phyloP scores from a whole-genome alignment of 2,113 vertebrate genomes.

The Pteruthius melanotis region DNA sequence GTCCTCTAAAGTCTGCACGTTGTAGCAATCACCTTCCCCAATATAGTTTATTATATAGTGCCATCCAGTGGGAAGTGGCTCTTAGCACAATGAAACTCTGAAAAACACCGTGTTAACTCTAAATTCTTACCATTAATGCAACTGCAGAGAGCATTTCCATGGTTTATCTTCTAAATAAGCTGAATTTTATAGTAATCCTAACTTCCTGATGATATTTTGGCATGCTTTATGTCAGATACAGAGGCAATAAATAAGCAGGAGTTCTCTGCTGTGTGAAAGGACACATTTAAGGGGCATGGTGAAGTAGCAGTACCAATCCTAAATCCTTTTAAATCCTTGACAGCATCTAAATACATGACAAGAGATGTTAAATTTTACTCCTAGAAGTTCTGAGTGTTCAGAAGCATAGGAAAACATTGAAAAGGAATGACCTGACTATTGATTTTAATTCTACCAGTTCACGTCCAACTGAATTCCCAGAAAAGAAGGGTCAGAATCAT shows the following conservation, averaged over 20 bases:
- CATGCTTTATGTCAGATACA: not conserved
- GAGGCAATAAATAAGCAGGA: not conserved
- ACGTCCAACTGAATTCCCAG: not conserved
- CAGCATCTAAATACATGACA: not conserved
- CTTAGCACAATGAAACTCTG: not conserved
- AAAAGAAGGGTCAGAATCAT: not conserved
- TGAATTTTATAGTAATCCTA: not conserved
- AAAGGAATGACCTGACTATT: not conserved
- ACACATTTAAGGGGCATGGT: not conserved
- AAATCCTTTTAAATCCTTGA: not conserved
- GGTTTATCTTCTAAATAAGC: not conserved
- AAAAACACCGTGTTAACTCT: rapidly evolving
- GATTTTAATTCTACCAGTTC: not conserved
- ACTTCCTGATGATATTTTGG: not conserved
- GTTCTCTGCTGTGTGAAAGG: not conserved
- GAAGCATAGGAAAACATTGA: not conserved
- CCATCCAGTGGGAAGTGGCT: slow-evolving; percentile 62
- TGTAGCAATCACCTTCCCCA: not conserved
- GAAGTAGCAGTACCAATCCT: not conserved
- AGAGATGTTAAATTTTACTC: not conserved
- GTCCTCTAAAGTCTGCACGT: not conserved
- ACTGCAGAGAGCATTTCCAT: not conserved
- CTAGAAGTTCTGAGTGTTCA: not conserved
- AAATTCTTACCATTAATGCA: not conserved
- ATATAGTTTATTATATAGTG: slow-evolving; percentile 57